Conservation (phyloP, 2,888 invertebrate genomes). For the Lathronympha strigana region DNA sequence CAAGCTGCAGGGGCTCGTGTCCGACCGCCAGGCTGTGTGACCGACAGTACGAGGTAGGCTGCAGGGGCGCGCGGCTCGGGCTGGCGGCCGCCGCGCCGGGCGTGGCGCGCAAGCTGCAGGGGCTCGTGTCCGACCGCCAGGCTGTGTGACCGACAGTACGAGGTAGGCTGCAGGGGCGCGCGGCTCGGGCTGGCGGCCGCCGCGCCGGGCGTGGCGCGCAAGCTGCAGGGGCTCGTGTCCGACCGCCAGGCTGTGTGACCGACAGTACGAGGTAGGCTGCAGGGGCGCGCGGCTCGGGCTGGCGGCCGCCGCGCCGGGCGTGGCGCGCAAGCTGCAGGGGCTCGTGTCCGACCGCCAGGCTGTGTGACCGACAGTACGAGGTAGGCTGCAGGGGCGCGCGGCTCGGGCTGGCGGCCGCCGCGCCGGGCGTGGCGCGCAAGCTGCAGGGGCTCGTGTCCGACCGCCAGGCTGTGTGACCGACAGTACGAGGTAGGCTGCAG, state of each 20-base stretch:
- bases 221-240: slow-evolving; percentile 85
- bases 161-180: no score
- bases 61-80: no score
- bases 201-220: slow-evolving; percentile 79
- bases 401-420: slow-evolving; percentile 66
- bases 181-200: no score
- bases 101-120: slow-evolving; percentile 66
- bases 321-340: slow-evolving; percentile 84
- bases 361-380: slow-evolving; percentile 58
- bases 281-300: slow-evolving; percentile 66
- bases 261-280: background rate
- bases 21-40: slow-evolving; percentile 80
- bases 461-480: slow-evolving; percentile 73
- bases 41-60: slow-evolving; percentile 56
- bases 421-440: slow-evolving; percentile 58
- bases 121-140: slow-evolving; percentile 48
- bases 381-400: slow-evolving; percentile 49
- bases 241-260: slow-evolving; percentile 80
- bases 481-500: background rate
- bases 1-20: slow-evolving; percentile 85
- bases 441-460: slow-evolving; percentile 85
- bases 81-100: no score
- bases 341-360: slow-evolving; percentile 85
- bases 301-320: slow-evolving; percentile 67
- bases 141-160: background rate